Conservation (phyloP, 2,888 invertebrate species). For the Ashinkailepas kermadecensis region DNA sequence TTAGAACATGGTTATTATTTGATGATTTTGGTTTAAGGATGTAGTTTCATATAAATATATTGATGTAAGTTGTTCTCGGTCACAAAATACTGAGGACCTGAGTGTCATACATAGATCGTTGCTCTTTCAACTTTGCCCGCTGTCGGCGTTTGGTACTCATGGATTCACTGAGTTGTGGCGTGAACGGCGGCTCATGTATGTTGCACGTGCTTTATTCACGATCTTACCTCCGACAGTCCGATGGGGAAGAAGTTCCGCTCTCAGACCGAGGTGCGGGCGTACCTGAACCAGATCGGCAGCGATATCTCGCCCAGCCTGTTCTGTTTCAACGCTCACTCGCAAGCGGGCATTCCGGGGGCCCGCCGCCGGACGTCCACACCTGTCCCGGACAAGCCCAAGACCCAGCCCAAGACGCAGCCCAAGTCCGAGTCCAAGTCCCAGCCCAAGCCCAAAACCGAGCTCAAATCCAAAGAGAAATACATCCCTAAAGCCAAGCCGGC, state of each 20-base stretch:
- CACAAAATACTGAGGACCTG: too few relatives aligned
- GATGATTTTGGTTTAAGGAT: background rate
- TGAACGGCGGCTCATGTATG: too few relatives aligned
- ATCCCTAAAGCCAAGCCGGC: background rate
- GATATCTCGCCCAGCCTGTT: slow-evolving; percentile 25
- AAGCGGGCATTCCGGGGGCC: background rate
- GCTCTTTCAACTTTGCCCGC: too few relatives aligned
- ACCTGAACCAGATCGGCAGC: slow-evolving; percentile 29
- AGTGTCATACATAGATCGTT: too few relatives aligned
- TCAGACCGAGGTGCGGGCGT: slow-evolving; percentile 28
- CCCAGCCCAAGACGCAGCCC: background rate
- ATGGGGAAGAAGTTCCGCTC: slow-evolving; percentile 33
- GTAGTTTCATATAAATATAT: too few relatives aligned
- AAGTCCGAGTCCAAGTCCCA: background rate
- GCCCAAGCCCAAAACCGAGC: background rate
- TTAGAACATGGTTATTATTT: background rate
- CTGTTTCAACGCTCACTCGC: slow-evolving; percentile 24
- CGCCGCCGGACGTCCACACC: background rate
- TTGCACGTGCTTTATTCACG: too few relatives aligned
- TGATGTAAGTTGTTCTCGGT: too few relatives aligned
- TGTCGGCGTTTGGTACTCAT: too few relatives aligned
- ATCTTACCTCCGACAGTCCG: slow-evolving; percentile 27
- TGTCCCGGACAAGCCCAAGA: background rate
- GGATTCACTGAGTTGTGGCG: too few relatives aligned
- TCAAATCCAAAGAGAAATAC: background rate